Evolutionary conservation across 2,113 vertebrate genomes (phyloP), one percentile per base, ranked within the genome.

Genomic region (Apodemus sylvaticus): DNA sequence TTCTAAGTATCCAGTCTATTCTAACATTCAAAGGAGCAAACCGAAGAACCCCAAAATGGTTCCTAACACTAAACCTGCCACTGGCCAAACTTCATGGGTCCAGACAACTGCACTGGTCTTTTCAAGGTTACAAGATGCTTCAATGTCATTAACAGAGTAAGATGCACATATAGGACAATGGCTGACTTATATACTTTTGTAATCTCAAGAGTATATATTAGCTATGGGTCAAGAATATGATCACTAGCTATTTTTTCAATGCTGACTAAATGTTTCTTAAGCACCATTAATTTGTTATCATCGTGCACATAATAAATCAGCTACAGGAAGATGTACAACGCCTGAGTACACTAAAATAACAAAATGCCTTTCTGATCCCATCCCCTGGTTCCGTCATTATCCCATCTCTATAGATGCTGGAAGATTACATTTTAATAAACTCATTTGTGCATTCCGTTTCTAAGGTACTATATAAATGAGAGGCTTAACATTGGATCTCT

Each of bases 401-500:
- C 39, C 31, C 45, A 53, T 22, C 36, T 77, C 60, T 77, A 2
- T 5, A 82, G 88, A 91, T 10, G 36, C 62, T 45, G 31, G n/a
- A 6, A 86, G 64, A 62, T 92, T 81, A 31, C 71, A 87, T 93
- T 88, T 90, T 79, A 71, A 93, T 82, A 82, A 87, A 70, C 70
- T 66, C 45, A 68, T 71, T 78, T 70, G 48, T 81, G 26, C 62
- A 82, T 91, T 87, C 64, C 91, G 73, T 68, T 89, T 95, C 89
- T 86, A 83, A 91, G 55, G 86, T 86, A 58, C 74, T 36, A 66
- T 22, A 81, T 71, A 93, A 96, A 95, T n/a, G 94, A 86, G 48
- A 94, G 19, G 94, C 36, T 78, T 90, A 92, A 93, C 93, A 73
- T 86, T 86, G 48, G 89, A 60, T 86, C 71, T 94, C 94, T 95